Conservation (phyloP, 30 jellyfish, hydroid and myxozoan species). For the Aurelia coerulea region DNA sequence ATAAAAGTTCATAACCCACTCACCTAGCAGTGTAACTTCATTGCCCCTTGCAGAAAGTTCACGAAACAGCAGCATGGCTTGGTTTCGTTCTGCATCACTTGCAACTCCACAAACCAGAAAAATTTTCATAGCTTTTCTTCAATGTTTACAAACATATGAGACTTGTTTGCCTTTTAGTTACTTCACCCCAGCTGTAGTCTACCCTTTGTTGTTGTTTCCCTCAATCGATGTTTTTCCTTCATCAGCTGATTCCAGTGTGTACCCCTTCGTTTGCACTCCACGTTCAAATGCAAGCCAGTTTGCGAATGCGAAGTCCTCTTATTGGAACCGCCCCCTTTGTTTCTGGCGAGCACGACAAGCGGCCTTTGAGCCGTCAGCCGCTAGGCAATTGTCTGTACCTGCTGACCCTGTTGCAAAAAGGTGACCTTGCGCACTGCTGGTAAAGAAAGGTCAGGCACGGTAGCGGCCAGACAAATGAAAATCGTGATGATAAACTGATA, state of each 20-base stretch:
- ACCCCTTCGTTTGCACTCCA: background rate
- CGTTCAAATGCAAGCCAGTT: background rate
- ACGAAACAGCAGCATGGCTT: conserved; percentile 77
- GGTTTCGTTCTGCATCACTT: conserved; percentile 73
- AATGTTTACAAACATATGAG: background rate
- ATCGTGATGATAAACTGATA: too few species aligned
- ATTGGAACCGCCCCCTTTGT: conserved; percentile 68
- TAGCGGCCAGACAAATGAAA: background rate
- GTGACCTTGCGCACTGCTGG: conserved; percentile 1
- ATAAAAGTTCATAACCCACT: background rate
- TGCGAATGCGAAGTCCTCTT: background rate
- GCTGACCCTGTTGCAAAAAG: background rate
- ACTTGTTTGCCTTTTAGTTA: background rate
- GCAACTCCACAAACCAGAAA: conserved; percentile 76
- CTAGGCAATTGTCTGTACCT: conserved; percentile 9
- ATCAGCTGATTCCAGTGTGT: background rate
- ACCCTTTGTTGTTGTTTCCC: background rate
- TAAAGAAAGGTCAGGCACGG: conserved; percentile 11
- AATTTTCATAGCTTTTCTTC: conserved; percentile 19
- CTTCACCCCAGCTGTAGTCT: conserved; percentile 11
- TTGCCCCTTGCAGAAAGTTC: conserved; percentile 84
- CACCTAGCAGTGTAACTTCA: conserved; percentile 86
- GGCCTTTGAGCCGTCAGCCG: background rate
- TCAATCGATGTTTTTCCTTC: background rate
- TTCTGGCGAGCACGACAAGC: conserved; percentile 3